These are phyloP conservation scores for Parelbella ahira DNA, from an alignment of 2,888 invertebrate genomes.

Conservation along the genomic window DNA sequence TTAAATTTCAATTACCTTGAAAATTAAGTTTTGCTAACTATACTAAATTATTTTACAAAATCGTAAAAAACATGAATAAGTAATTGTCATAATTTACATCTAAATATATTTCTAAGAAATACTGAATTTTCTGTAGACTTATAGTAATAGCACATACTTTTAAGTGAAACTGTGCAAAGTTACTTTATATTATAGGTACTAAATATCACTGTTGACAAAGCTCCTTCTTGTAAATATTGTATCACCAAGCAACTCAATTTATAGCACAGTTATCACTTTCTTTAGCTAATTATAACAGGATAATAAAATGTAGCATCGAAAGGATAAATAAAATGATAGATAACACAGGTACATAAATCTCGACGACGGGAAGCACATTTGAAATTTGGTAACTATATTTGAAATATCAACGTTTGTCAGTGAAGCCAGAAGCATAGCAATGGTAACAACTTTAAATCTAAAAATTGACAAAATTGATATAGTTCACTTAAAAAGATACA, in stretches of 20 bases:
- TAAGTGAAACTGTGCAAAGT: constrained; percentile 68
- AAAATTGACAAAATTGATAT: constrained; percentile 81
- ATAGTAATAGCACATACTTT: constrained; percentile 56
- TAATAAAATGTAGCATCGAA: too few species aligned
- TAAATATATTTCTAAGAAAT: constrained; percentile 70
- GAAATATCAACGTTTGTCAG: constrained; percentile 16
- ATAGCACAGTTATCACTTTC: constrained; percentile 70
- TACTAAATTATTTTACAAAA: constrained; percentile 70
- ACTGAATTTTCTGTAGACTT: constrained; percentile 65
- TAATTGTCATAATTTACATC: constrained; percentile 49
- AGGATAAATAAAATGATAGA: too few species aligned
- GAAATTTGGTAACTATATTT: not conserved
- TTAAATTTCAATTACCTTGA: constrained; percentile 49
- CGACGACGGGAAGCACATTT: too few species aligned
- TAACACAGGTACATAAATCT: too few species aligned
- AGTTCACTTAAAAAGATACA: constrained; percentile 68
- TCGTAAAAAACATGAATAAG: constrained; percentile 63
- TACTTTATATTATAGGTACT: constrained; percentile 40
- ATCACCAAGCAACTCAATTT: constrained; percentile 48
- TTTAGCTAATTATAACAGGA: too few species aligned
- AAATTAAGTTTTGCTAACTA: constrained; percentile 71
- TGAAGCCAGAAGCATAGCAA: constrained; percentile 48
- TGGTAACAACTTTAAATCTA: constrained; percentile 67
- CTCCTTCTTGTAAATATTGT: constrained; percentile 51
- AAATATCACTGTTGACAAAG: constrained; percentile 70